Percentiles rank a stretch among this genome's conserved stretches.
phyloP scores from a whole-genome alignment of 2,797 vertebrate species.

The Sebastiscus tertius region DNA sequence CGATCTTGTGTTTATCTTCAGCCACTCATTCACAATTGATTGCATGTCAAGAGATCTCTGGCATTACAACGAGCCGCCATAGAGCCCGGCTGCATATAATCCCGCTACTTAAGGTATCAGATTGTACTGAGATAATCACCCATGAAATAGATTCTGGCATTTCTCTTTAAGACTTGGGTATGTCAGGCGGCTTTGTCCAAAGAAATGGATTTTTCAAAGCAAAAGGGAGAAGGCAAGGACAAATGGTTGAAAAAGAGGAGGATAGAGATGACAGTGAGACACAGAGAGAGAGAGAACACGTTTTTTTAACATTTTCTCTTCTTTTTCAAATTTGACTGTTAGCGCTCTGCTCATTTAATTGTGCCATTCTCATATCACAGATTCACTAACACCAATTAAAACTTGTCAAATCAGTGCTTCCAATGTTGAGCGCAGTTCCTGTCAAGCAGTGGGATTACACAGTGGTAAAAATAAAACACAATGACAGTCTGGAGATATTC shows the following conservation, averaged over 20 bases:
- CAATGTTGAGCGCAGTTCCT: conserved; percentile 32
- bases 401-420: conserved; percentile 64
- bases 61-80: conserved; percentile 46
- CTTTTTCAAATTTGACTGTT: conserved; percentile 2
- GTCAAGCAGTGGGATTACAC: conserved; percentile 21
- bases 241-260: conserved; percentile 31
- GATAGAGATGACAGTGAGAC: conserved; percentile 27
- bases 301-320: conserved; percentile 6
- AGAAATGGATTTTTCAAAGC: conserved; percentile 58
- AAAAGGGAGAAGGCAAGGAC: conserved; percentile 52
- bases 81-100: conserved; percentile 62
- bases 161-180: conserved; percentile 65
- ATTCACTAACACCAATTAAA: conserved; percentile 75
- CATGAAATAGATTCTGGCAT: conserved; percentile 73
- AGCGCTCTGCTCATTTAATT: conserved; percentile 52
- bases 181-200: conserved; percentile 57
- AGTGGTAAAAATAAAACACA: conserved; percentile 13
- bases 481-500: conserved; percentile 36
- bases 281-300: background rate
- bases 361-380: conserved; percentile 50
- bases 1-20: conserved; percentile 62
- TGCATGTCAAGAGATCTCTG: conserved; percentile 71
- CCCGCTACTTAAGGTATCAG: conserved; percentile 77
- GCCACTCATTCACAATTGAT: conserved; percentile 73
- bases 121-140: conserved; percentile 78